phyloP scores from a whole-genome alignment of 2,888 invertebrate species.

The Chrysodeixis includens region DNA sequence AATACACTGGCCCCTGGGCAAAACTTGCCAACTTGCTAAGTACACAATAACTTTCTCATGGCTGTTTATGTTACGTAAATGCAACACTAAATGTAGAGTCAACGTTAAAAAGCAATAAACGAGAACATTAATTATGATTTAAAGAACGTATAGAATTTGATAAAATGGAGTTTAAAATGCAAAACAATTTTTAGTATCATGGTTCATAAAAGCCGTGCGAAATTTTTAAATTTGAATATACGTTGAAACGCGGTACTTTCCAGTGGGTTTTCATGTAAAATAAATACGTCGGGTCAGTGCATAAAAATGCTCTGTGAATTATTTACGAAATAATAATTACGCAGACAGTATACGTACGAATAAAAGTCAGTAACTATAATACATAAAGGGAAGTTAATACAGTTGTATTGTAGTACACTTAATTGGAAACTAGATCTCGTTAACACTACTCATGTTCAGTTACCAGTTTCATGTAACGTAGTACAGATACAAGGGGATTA shows the following conservation, averaged over 20 bases:
- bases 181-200: slow-evolving; percentile 2
- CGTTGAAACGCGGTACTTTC: slow-evolving; percentile 62
- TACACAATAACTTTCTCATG: slow-evolving; percentile 46
- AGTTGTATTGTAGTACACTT: not conserved
- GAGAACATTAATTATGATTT: slow-evolving; percentile 6
- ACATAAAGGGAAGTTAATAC: too few species aligned
- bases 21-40: slow-evolving; percentile 35
- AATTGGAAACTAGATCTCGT: not conserved
- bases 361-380: too few species aligned
- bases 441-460: not conserved
- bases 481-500: not conserved
- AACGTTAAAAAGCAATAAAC: slow-evolving; percentile 23
- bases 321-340: slow-evolving; percentile 69
- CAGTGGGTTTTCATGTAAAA: slow-evolving; percentile 73
- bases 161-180: not conserved
- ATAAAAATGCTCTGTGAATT: slow-evolving; percentile 68
- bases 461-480: not conserved
- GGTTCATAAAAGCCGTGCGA: slow-evolving; percentile 52
- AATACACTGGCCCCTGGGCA: slow-evolving; percentile 28
- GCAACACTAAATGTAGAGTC: slow-evolving; percentile 21
- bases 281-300: slow-evolving; percentile 67
- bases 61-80: slow-evolving; percentile 27
- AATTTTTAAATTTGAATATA: slow-evolving; percentile 44
- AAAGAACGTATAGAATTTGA: not conserved
- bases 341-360: too few species aligned